phyloP scores from a whole-genome alignment of 1,140 invertebrate genomes.

The Diuraphis noxia region DNA sequence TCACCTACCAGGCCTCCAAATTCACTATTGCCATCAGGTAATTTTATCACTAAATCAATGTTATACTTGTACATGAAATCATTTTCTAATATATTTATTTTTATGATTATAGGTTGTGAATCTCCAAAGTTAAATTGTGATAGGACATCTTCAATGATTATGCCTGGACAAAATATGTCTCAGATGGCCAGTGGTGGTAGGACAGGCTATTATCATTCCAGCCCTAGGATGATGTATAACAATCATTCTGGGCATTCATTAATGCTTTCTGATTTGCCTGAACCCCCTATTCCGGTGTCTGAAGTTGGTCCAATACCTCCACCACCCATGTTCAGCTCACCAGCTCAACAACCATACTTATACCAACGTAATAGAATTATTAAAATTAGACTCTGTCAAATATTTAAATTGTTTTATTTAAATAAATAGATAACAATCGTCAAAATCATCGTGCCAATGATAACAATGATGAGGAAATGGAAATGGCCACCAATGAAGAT shows the following conservation, averaged over 20 bases:
- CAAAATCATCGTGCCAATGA: constrained; percentile 38
- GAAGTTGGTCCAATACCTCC: constrained; percentile 94
- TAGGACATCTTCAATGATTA: constrained; percentile 33
- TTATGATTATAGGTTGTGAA: constrained; percentile 30
- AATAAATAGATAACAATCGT: constrained; percentile 47
- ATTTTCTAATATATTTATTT: not conserved
- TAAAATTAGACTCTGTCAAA: not conserved
- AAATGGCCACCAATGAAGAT: constrained; percentile 44
- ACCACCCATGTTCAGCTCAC: constrained; percentile 89
- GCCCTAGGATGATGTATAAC: constrained; percentile 38
- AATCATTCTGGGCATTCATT: constrained; percentile 48
- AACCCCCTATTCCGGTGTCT: constrained; percentile 86
- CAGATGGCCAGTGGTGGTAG: constrained; percentile 27
- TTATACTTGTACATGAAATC: not conserved
- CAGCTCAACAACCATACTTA: constrained; percentile 69
- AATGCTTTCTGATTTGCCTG: constrained; percentile 81
- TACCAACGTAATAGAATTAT: constrained; percentile 42
- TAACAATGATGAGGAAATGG: constrained; percentile 31
- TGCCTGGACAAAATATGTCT: constrained; percentile 39
- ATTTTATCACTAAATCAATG: not conserved
- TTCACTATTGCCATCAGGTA: constrained; percentile 43
- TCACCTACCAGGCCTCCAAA: constrained; percentile 44
- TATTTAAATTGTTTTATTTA: not conserved
- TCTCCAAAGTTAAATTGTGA: constrained; percentile 46
- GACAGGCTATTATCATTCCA: constrained; percentile 49